These are phyloP conservation scores for Hippasteria phrygiana DNA, from an alignment of 53 echinoderm and acorn worm species.

Conservation along the genomic window DNA sequence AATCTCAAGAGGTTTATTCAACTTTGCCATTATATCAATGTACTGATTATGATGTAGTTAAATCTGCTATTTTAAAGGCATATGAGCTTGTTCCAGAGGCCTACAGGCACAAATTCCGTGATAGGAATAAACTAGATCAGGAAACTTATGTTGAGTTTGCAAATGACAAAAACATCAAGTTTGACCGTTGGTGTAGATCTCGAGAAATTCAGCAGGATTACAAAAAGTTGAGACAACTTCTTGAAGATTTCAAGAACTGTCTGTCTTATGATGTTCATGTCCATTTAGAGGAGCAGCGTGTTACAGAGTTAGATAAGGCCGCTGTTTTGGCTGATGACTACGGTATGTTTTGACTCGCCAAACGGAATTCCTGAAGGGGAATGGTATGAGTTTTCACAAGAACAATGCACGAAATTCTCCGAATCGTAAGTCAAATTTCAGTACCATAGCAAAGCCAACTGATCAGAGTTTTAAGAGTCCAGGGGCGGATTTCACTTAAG, in stretches of 20 bases:
- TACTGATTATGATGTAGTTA: constrained; percentile 65
- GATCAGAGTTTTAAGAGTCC: neutral
- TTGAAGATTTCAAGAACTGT: constrained; percentile 61
- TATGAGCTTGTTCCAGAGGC: constrained; percentile 80
- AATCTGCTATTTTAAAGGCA: constrained; percentile 49
- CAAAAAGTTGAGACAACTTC: constrained; percentile 23
- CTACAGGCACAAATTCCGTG: constrained; percentile 56
- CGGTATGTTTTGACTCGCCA: no score
- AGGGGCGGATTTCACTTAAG: no score
- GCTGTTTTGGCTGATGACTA: no score
- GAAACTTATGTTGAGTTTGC: constrained; percentile 18
- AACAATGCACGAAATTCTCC: no score
- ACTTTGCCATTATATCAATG: constrained; percentile 32
- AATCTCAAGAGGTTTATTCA: no score
- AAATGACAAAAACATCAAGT: neutral
- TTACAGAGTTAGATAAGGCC: no score
- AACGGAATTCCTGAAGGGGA: no score
- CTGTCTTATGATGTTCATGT: constrained; percentile 29
- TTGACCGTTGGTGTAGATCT: constrained; percentile 2
- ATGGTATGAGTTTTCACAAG: no score
- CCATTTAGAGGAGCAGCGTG: no score
- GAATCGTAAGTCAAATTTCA: neutral
- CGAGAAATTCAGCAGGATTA: no score
- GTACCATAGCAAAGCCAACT: neutral
- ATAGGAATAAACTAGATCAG: neutral